Evolutionary conservation across 2,113 vertebrate genomes (phyloP).

Genomic region (Orientallactaga bullata): DNA sequence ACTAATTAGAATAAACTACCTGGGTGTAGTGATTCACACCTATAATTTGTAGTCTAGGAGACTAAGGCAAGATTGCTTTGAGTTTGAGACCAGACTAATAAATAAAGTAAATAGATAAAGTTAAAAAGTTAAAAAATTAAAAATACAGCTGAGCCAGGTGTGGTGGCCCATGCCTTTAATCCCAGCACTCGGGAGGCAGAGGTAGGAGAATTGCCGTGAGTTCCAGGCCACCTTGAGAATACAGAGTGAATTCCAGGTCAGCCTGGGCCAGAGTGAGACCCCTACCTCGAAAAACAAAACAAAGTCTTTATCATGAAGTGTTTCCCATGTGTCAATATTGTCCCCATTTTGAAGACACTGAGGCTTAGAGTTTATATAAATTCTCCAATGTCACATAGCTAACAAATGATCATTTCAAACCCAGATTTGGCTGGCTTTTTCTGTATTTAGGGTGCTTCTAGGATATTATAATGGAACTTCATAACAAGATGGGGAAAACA

Average conservation of each 20-base stretch:
- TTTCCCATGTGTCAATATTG: background rate
- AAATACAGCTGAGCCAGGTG: too few relatives aligned
- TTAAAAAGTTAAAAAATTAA: too few relatives aligned
- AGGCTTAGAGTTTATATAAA: background rate
- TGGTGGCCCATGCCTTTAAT: too few relatives aligned
- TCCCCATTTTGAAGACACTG: conserved; percentile 1
- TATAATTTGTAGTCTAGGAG: background rate
- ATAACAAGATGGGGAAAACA: background rate
- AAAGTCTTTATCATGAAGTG: background rate
- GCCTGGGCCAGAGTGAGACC: too few relatives aligned
- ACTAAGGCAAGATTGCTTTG: background rate
- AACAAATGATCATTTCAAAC: background rate
- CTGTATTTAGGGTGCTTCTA: background rate
- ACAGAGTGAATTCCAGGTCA: too few relatives aligned
- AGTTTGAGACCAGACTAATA: background rate
- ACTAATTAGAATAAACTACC: background rate
- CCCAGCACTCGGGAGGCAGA: too few relatives aligned
- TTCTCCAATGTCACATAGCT: background rate
- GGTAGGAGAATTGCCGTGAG: too few relatives aligned
- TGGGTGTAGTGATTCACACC: too few relatives aligned
- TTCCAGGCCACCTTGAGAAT: too few relatives aligned
- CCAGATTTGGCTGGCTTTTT: background rate
- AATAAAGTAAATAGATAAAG: too few relatives aligned
- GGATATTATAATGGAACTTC: background rate
- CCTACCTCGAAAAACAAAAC: too few relatives aligned